phyloP scores from a whole-genome alignment of 2,888 invertebrate species.

The Machimus rusticus region DNA sequence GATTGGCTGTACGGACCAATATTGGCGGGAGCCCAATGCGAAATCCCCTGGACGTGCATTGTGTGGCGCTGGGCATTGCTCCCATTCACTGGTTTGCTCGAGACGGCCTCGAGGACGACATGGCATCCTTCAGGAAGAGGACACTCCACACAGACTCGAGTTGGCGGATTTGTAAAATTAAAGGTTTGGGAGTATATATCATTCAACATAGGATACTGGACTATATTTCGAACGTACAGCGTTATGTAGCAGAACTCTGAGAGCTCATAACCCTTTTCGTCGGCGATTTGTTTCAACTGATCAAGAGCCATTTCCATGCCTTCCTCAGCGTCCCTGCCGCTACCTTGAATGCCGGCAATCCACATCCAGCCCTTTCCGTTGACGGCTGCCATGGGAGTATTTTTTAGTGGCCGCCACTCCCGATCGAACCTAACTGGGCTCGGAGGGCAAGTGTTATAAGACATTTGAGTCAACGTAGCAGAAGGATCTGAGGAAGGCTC shows the following conservation, averaged over 20 bases:
- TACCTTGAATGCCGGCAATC: slow-evolving; percentile 81
- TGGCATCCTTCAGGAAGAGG: slow-evolving; percentile 76
- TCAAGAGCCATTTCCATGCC: slow-evolving; percentile 77
- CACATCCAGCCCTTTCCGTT: slow-evolving; percentile 85
- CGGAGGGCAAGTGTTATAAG: slow-evolving; percentile 55
- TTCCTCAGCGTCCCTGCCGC: slow-evolving; percentile 69
- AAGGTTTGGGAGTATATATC: slow-evolving; percentile 78
- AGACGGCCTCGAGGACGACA: slow-evolving; percentile 79
- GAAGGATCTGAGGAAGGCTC: slow-evolving; percentile 53
- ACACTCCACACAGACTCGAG: slow-evolving; percentile 84
- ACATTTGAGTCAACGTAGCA: background rate
- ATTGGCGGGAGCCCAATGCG: slow-evolving; percentile 98
- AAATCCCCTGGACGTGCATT: slow-evolving; percentile 94
- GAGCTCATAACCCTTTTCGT: slow-evolving; percentile 62
- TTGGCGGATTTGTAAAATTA: slow-evolving; percentile 81
- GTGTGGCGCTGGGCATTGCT: slow-evolving; percentile 68
- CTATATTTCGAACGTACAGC: slow-evolving; percentile 85
- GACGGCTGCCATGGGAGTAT: slow-evolving; percentile 70
- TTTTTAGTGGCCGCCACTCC: slow-evolving; percentile 69
- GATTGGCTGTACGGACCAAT: slow-evolving; percentile 97
- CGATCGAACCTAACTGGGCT: slow-evolving; percentile 66
- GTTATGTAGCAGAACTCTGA: slow-evolving; percentile 81
- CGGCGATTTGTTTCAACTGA: slow-evolving; percentile 69
- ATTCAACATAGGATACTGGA: slow-evolving; percentile 79
- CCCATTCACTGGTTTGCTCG: slow-evolving; percentile 60